A percentile compares a stretch with the other conserved stretches of the same genome.
phyloP scores from a whole-genome alignment of 2,888 invertebrate species.

The Microctonus brassicae region DNA sequence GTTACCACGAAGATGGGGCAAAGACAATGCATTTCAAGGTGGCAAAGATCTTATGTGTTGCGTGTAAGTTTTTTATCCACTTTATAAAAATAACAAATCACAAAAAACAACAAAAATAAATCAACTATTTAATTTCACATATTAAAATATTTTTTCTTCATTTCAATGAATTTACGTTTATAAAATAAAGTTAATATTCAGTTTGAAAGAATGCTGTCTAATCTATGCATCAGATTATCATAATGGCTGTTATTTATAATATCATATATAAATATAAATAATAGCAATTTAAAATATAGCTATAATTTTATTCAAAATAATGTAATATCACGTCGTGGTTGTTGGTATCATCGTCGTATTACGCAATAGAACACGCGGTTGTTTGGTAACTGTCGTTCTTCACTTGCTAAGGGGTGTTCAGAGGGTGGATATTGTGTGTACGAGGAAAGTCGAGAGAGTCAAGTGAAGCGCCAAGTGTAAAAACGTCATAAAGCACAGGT shows the following conservation, averaged over 20 bases:
- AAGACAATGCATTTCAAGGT: slow-evolving; percentile 77
- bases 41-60: slow-evolving; percentile 79
- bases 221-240: slow-evolving; percentile 68
- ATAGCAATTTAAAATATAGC: background rate
- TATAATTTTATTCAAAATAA: slow-evolving; percentile 42
- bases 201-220: slow-evolving; percentile 64
- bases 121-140: too few relatives aligned
- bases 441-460: slow-evolving; percentile 4
- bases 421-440: background rate
- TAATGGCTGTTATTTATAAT: slow-evolving; percentile 64
- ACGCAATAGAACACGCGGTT: slow-evolving; percentile 1
- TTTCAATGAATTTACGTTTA: too few relatives aligned
- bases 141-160: too few relatives aligned
- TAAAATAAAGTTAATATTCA: background rate
- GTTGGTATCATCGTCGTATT: background rate
- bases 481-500: slow-evolving; percentile 44
- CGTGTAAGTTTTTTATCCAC: slow-evolving; percentile 73
- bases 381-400: slow-evolving; percentile 52
- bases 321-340: slow-evolving; percentile 39
- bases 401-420: slow-evolving; percentile 48
- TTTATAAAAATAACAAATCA: background rate
- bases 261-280: background rate
- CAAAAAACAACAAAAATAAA: too few relatives aligned
- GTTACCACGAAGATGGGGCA: slow-evolving; percentile 81
- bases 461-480: slow-evolving; percentile 30